Evolutionary conservation across 1,140 invertebrate species (phyloP), one percentile per base, ranked within the genome.

Genomic region (Ceratitis capitata): DNA sequence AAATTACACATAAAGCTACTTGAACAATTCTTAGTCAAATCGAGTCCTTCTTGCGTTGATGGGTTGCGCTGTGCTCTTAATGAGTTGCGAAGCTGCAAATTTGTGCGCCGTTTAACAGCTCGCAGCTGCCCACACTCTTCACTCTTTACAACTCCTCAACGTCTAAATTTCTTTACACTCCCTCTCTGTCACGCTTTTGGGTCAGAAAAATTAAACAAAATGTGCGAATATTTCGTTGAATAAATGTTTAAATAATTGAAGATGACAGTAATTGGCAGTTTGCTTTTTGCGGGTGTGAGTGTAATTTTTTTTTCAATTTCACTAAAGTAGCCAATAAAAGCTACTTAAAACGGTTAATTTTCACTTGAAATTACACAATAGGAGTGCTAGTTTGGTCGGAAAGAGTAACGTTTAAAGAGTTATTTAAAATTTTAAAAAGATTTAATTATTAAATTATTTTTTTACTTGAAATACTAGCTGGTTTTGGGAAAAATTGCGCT

Each of bases 221-320:
- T 78, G 39, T 39, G 32, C 10, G 39, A 78, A 10, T 32, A 42
- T 39, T 45, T 42, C 39, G 39, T 35, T 78, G 39, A 78, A 78
- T 78, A 45, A 78, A 78, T 78, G 69, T 78, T 35, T 78, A 78
- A 78, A 78, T 78, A 78, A 45, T 78, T 78, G 69, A 45, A 78
- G 69, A 78, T 78, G 69, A 45, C 39, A 42, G 69, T 78, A 78
- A 78, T 45, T 78, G 69, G 32, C n/a, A 26, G 35, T n/a, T 78
- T 78, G 69, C 42, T n/a, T 78, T 3, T 45, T 45, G 42, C 45
- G 42, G 39, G n/a, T 78, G 42, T 45, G 69, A 1, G 32, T 64
- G 4, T 5, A 23, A 45, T 78, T 45, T 16, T 78, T 74, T 39
- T 45, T 64, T 32, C 32, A 12, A 64, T 64, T 47, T 45, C 16